Evolutionary conservation across 2,888 invertebrate species (phyloP).

Genomic region (Ophioninae sp.): DNA sequence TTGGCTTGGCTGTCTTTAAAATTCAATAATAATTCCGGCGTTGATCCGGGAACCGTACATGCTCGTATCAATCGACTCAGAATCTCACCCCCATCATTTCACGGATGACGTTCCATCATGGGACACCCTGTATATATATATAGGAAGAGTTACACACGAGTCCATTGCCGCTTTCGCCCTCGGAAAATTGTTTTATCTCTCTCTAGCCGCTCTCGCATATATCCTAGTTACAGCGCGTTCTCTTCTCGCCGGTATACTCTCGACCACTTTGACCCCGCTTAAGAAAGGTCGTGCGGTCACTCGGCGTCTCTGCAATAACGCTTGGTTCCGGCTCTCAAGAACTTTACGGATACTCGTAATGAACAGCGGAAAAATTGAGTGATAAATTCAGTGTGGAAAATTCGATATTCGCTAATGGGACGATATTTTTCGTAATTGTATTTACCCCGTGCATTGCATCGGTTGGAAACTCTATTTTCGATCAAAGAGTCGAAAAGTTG

Average conservation of each 20-base stretch:
- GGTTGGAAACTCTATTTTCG: neutral
- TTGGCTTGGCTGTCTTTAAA: no score
- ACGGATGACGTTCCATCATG: no score
- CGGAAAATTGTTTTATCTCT: slow-evolving; percentile 39
- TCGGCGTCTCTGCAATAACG: slow-evolving; percentile 55
- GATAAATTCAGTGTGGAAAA: slow-evolving; percentile 49
- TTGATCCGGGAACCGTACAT: no score
- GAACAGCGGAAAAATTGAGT: slow-evolving; percentile 33
- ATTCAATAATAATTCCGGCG: no score
- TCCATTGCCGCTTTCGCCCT: slow-evolving; percentile 31
- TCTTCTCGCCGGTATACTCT: slow-evolving; percentile 41
- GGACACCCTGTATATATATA: neutral
- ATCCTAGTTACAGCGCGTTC: slow-evolving; percentile 33
- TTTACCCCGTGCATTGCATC: neutral
- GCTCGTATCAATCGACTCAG: no score
- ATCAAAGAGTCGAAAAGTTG: no score
- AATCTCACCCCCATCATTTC: no score
- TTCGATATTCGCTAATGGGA: slow-evolving; percentile 27
- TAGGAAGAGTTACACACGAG: slow-evolving; percentile 30
- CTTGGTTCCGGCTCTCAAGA: neutral
- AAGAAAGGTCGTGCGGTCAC: slow-evolving; percentile 60
- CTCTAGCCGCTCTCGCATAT: slow-evolving; percentile 40
- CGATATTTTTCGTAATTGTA: slow-evolving; percentile 18
- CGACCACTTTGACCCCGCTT: slow-evolving; percentile 61
- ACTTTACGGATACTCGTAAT: slow-evolving; percentile 42